A percentile compares a stretch with the other conserved stretches of the same genome.
phyloP scores from a whole-genome alignment of 1,140 invertebrate species.

The Pteromalus puparum region DNA sequence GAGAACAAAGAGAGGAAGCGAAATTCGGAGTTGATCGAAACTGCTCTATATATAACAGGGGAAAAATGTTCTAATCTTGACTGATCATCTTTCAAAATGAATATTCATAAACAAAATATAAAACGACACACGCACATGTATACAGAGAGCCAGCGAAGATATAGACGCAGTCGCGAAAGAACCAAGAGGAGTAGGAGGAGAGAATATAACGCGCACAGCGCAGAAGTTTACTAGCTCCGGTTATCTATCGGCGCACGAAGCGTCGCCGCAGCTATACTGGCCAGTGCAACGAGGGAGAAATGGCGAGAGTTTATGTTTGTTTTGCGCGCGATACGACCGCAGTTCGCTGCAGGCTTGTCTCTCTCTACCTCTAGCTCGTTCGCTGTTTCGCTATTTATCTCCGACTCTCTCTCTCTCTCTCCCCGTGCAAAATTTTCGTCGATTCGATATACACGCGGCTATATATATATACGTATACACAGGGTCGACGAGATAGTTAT shows the following conservation, averaged over 20 bases:
- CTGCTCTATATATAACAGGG: too few relatives aligned
- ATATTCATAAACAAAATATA: too few relatives aligned
- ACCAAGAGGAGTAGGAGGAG: conserved; percentile 4
- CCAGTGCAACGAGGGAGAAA: conserved; percentile 49
- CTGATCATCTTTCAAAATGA: too few relatives aligned
- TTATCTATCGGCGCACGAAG: conserved; percentile 61
- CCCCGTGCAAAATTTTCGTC: conserved; percentile 21
- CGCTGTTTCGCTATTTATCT: conserved; percentile 46
- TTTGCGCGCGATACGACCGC: conserved; percentile 63
- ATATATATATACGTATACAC: too few relatives aligned
- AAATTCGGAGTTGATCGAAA: too few relatives aligned
- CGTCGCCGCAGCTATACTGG: conserved; percentile 45
- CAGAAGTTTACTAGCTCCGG: conserved; percentile 60
- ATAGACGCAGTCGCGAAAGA: background rate
- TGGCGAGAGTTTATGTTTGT: conserved; percentile 64
- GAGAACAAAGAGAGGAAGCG: background rate
- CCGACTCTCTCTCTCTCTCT: background rate
- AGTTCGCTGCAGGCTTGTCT: conserved; percentile 31
- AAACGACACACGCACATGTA: too few relatives aligned
- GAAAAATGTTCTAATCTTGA: too few relatives aligned
- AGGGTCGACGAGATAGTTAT: background rate
- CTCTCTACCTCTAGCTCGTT: conserved; percentile 1
- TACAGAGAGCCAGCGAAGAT: background rate
- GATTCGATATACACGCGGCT: background rate
- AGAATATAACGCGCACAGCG: conserved; percentile 38